Evolutionary conservation across 2,113 vertebrate genomes (phyloP), one percentile per base, ranked within the genome.

Genomic region (Abramis brama): DNA sequence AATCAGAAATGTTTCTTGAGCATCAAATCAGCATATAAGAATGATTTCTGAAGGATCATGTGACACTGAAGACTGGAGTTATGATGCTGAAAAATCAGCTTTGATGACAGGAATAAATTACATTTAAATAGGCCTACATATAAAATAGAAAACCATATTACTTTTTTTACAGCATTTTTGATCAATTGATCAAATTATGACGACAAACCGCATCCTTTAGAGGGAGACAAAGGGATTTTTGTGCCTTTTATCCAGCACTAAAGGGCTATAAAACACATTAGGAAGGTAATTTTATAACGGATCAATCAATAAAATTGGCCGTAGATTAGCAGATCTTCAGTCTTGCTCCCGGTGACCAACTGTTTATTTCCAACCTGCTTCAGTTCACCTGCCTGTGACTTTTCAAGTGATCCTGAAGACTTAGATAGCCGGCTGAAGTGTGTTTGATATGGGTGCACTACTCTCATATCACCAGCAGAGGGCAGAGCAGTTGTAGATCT

Each of bases 401-500:
- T 52, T 19, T 19, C 52, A 55, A 55, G 15, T 55, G 52, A 55
- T 55, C 52, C 52, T 55, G 52, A 55, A 55, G 52, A 55, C 52
- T 19, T 17, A 6, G 5, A 52, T 17, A 4, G 13, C 13, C 5
- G 50, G 13, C 17, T 52, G 50, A 15, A 15, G 50, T 55, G 50
- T 52, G 15, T 52, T 17, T 52, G 50, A 17, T 17, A n/a, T 9
- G 17, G 10, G 12, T 43, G 4, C 84, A 73, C n/a, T 84, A 21
- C 85, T n/a, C 50, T 30, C 1, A 80, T 10, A 50, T 52, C 23
- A 30, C 79, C 88, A 89, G 74, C 79, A 89, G 88, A 81, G 84
- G 88, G 86, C 84, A 87, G 27, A 27, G 19, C 52, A 9, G 83
- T 6, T 25, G 47, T 1, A 62, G 43, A 0, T 59, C 33, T 60